Percentiles rank a stretch among this genome's conserved stretches.
These are phyloP conservation scores for Sabellastarte sp. DNA, from an alignment of 2,888 invertebrate genomes.

Conservation along the genomic window DNA sequence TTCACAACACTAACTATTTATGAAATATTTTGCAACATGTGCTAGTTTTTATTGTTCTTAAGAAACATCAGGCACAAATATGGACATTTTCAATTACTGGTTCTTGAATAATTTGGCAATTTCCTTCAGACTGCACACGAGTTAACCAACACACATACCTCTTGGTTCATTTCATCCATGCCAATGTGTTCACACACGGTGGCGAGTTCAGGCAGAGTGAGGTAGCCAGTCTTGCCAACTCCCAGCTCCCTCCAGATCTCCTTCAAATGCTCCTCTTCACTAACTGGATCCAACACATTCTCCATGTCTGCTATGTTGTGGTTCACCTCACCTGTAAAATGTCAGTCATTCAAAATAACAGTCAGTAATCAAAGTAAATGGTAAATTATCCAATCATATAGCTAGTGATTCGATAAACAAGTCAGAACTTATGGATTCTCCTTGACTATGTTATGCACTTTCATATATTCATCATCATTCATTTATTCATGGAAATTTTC, in stretches of 20 bases:
- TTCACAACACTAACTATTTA: too few species aligned
- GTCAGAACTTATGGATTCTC: too few species aligned
- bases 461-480: too few species aligned
- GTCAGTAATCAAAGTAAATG: background rate
- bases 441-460: too few species aligned
- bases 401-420: too few species aligned
- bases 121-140: too few species aligned
- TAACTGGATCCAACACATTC: conserved; percentile 24
- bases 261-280: conserved; percentile 65
- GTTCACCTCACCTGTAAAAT: conserved; percentile 37
- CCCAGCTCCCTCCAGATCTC: conserved; percentile 69
- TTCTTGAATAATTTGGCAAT: too few species aligned
- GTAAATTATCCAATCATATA: too few species aligned
- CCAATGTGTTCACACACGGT: conserved; percentile 70
- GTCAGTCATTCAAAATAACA: background rate
- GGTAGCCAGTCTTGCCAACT: conserved; percentile 66
- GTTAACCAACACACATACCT: conserved; percentile 66
- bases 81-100: too few species aligned
- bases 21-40: too few species aligned
- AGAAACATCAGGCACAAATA: too few species aligned
- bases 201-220: conserved; percentile 68
- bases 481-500: too few species aligned
- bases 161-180: conserved; percentile 67
- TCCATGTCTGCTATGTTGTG: conserved; percentile 35
- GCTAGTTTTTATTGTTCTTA: background rate